Base-by-base conservation (phyloP, 2,888 invertebrate species). In the Caenorhabditis imperialis region DNA sequence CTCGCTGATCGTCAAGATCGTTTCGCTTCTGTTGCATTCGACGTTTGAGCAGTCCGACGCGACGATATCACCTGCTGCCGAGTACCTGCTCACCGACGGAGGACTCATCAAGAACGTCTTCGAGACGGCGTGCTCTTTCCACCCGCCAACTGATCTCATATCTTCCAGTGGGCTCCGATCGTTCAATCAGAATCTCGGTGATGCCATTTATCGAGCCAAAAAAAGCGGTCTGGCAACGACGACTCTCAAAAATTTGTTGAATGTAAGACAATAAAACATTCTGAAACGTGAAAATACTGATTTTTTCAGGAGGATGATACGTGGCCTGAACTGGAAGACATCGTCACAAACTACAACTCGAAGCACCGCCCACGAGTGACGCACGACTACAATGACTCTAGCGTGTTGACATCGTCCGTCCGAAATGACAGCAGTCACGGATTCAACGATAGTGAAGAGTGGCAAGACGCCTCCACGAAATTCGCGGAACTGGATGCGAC, bases 11-110 rank as follows among this genome's bases (percentile, higher is more conserved):
- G 70, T 71, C 18, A 80, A 75, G 47, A 40, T 84, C 12, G 70
- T 84, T 22, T 18, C 58, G 14, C 60, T 75, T 35, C 45, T 78
- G 14, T 62, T 84, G 5, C 75, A 77, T 44, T 77, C 83, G 2
- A 40, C 33, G 2, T 67, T 65, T 38, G 33, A 37, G 0, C 18
- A 42, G 23, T 10, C 50, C 3, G 23, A 45, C 10, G 45, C 71
- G 23, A 50, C 51, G 2, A 16, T 75, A 6, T 75, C 77, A 12
- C 80, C 80, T 14, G 73, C 78, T 3, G 61, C 77, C 25, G 63
- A 67, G n/a, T 81, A 72, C 38, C 45, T 79, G 23, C 42, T 82
- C 40, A 75, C 47, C 10, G 55, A 60, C 18, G 44, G 67, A 14
- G 63, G 50, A 7, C 50, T 73, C n/a, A 37, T 71, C 16, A 57